Evolutionary conservation across 1,140 invertebrate genomes (phyloP).

Genomic region (Patella vulgata): DNA sequence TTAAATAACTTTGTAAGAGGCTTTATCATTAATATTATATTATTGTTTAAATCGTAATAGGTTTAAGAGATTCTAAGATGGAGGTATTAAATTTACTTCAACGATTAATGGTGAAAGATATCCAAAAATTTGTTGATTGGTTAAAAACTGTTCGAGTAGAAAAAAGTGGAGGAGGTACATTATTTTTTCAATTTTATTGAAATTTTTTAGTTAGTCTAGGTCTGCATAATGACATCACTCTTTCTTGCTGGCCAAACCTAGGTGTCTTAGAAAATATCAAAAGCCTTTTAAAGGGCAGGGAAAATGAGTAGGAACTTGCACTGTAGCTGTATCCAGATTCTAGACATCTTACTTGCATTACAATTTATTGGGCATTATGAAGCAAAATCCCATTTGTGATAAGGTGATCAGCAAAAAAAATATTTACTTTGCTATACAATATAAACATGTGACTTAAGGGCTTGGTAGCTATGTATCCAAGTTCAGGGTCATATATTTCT

Average conservation of each 20-base stretch:
- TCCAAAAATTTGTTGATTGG: slow-evolving; percentile 58
- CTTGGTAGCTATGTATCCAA: no score
- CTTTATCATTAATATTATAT: no score
- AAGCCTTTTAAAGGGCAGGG: neutral
- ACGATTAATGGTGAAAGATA: slow-evolving; percentile 52
- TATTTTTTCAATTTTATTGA: neutral
- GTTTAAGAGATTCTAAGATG: slow-evolving; percentile 51
- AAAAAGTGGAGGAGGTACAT: slow-evolving; percentile 46
- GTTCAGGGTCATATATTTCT: no score
- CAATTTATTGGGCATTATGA: no score
- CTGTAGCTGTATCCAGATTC: neutral
- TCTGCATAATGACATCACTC: neutral
- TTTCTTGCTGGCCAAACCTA: no score
- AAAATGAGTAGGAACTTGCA: neutral
- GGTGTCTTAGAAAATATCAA: neutral
- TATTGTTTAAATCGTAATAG: no score
- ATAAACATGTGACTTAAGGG: no score
- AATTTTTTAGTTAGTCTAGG: neutral
- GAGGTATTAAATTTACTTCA: slow-evolving; percentile 54
- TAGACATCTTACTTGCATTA: no score
- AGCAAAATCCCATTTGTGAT: no score
- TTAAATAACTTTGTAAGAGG: no score
- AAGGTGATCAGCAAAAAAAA: no score
- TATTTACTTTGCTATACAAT: no score
- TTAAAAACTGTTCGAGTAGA: slow-evolving; percentile 58